A percentile compares a stretch with the other conserved stretches of the same genome.
phyloP scores from a whole-genome alignment of 2,888 invertebrate species.

The Tinea trinotella region DNA sequence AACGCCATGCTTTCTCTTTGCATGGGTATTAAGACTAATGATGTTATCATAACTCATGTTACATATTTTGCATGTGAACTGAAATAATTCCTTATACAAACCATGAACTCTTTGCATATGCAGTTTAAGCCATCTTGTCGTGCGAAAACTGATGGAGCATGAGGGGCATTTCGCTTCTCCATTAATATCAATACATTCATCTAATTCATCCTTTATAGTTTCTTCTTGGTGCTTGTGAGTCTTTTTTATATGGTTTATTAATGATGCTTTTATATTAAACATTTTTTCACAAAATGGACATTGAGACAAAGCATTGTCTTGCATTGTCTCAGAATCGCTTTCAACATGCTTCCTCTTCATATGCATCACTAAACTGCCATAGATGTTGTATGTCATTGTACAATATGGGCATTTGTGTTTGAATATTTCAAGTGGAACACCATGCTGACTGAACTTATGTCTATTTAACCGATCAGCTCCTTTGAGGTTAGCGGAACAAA shows the following conservation, averaged over 20 bases:
- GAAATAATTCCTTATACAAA: conserved; percentile 47
- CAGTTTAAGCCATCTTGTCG: conserved; percentile 48
- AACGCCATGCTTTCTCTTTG: conserved; percentile 54
- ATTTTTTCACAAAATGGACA: conserved; percentile 57
- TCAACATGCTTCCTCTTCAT: conserved; percentile 48
- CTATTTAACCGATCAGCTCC: conserved; percentile 48
- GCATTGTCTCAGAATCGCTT: too few species aligned
- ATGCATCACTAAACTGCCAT: conserved; percentile 44
- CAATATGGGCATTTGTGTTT: conserved; percentile 49
- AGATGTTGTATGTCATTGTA: conserved; percentile 30
- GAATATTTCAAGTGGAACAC: conserved; percentile 48
- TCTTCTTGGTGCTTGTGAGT: conserved; percentile 46
- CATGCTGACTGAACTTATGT: conserved; percentile 61
- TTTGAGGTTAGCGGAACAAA: conserved; percentile 58
- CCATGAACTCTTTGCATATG: conserved; percentile 63
- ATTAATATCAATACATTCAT: conserved; percentile 26
- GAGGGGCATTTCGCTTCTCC: conserved; percentile 53
- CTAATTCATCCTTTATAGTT: conserved; percentile 26
- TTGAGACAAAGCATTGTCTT: too few species aligned
- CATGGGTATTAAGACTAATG: conserved; percentile 58
- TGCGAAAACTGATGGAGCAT: conserved; percentile 55
- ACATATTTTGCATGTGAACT: conserved; percentile 55
- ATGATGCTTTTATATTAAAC: conserved; percentile 54
- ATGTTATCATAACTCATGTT: conserved; percentile 59
- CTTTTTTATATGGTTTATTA: conserved; percentile 54